phyloP scores from a whole-genome alignment of 2,797 vertebrate genomes.

The Parambassis ranga region DNA sequence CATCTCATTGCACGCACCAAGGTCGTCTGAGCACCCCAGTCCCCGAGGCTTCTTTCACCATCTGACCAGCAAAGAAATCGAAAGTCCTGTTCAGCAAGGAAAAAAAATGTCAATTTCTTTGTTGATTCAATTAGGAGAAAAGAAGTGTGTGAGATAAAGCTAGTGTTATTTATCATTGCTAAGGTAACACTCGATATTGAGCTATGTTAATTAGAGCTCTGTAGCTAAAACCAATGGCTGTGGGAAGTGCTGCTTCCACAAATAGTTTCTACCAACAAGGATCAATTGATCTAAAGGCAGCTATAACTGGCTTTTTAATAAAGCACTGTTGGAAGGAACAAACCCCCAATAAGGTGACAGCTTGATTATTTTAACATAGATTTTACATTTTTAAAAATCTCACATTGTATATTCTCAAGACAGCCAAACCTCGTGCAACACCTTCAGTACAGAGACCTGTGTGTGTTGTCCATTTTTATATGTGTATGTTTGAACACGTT shows the following conservation, averaged over 20 bases:
- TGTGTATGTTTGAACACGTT: background rate
- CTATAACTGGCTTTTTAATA: constrained; percentile 27
- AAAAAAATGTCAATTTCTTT: constrained; percentile 69
- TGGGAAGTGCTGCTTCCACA: constrained; percentile 75
- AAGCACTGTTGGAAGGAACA: constrained; percentile 24
- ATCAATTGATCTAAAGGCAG: constrained; percentile 61
- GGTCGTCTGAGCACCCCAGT: constrained; percentile 42
- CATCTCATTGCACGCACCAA: constrained; percentile 28
- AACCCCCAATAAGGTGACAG: constrained; percentile 18
- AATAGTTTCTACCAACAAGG: constrained; percentile 59
- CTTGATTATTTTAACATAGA: too few species aligned
- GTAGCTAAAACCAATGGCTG: constrained; percentile 68
- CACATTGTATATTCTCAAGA: background rate
- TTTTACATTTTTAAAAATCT: too few species aligned
- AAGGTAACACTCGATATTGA: constrained; percentile 69
- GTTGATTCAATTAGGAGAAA: constrained; percentile 77
- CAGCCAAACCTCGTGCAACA: too few species aligned
- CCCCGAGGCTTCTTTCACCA: constrained; percentile 42
- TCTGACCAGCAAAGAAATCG: constrained; percentile 58
- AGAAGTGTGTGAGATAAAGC: constrained; percentile 78
- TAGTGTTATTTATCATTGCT: constrained; percentile 77
- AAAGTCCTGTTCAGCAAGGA: constrained; percentile 66
- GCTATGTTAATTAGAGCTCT: constrained; percentile 76
- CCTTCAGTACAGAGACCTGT: too few species aligned
- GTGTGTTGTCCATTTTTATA: too few species aligned